Evolutionary conservation across 2,113 vertebrate genomes (phyloP).

Genomic region (Anhinga anhinga): DNA sequence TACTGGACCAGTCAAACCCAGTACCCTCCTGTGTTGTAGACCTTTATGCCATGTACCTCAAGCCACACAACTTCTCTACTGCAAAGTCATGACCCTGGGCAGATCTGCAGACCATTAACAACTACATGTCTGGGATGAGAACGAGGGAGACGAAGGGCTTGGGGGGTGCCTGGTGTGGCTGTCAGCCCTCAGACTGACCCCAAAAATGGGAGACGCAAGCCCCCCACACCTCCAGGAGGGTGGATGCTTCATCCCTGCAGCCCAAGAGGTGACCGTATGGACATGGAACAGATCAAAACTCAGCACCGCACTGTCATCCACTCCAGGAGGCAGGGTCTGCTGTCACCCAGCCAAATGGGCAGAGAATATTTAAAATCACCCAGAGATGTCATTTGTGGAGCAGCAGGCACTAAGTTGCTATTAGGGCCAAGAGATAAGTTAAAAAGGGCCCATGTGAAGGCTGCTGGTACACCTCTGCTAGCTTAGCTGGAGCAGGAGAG

Average conservation of each 20-base stretch:
- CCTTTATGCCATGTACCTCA: background rate
- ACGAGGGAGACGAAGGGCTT: fast-evolving
- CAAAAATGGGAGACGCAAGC: background rate
- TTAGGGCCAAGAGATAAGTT: background rate
- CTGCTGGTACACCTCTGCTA: background rate
- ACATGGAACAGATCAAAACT: background rate
- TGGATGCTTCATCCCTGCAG: background rate
- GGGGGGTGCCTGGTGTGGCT: background rate
- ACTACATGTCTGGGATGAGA: background rate
- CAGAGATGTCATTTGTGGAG: background rate
- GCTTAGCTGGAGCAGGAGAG: background rate
- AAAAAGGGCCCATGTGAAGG: background rate
- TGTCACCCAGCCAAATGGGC: background rate
- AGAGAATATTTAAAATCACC: background rate
- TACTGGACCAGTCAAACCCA: background rate
- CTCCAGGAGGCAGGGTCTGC: background rate
- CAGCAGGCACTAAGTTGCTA: background rate
- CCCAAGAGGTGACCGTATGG: background rate
- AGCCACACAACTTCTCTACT: background rate
- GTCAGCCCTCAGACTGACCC: background rate
- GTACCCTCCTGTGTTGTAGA: background rate
- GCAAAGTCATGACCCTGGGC: background rate
- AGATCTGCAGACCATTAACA: background rate
- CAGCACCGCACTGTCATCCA: background rate
- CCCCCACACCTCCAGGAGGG: background rate